These are phyloP conservation scores for Nymphicus hollandicus DNA, from an alignment of 2,113 vertebrate genomes.

Conservation along the genomic window DNA sequence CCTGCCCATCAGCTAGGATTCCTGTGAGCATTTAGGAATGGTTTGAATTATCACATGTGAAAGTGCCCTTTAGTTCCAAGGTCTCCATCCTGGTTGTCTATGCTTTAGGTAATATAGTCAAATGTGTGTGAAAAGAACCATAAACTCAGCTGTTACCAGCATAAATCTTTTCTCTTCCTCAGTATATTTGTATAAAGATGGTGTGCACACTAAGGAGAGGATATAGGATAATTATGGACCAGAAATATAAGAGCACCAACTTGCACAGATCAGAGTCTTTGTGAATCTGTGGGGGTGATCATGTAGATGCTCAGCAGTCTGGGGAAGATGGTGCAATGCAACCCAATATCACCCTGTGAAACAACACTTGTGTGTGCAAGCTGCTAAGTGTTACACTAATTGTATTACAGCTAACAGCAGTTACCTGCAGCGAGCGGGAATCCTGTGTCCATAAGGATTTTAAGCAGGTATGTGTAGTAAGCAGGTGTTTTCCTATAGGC, in stretches of 20 bases:
- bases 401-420: neutral
- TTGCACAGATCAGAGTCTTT: neutral
- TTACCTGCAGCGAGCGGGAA: neutral
- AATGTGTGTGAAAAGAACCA: neutral
- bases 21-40: neutral
- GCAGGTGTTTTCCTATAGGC: conserved; percentile 70
- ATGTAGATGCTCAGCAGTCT: neutral
- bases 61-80: neutral
- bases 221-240: neutral
- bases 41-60: neutral
- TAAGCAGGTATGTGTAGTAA: conserved; percentile 41
- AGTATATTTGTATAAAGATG: neutral
- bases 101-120: neutral
- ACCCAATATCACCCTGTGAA: neutral
- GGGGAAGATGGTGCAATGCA: neutral
- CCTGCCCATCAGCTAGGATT: neutral
- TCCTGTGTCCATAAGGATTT: neutral
- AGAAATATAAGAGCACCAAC: neutral
- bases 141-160: neutral
- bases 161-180: neutral
- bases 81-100: neutral
- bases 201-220: neutral
- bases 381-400: neutral
- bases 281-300: rapidly evolving
- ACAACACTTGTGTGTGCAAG: neutral